Conservation (phyloP, 2,888 invertebrate species). For the Brachyptera putata region DNA sequence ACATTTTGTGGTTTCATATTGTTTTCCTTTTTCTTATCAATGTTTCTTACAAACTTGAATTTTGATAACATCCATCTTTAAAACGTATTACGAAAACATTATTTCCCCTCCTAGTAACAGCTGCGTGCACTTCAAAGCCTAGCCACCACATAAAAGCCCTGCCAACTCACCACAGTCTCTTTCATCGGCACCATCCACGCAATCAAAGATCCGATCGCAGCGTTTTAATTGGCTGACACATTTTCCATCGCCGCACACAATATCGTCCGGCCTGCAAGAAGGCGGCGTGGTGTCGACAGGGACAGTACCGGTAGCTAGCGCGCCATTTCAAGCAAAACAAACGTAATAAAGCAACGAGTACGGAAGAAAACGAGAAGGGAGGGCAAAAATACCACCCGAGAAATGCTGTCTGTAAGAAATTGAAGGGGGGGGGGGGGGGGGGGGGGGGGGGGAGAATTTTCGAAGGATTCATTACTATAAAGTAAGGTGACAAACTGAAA, state of each 20-base stretch:
- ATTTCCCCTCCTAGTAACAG: no score
- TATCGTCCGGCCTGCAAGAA: conserved; percentile 45
- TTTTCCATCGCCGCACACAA: conserved; percentile 52
- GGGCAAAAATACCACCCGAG: neutral
- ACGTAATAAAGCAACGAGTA: neutral
- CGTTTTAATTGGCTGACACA: conserved; percentile 47
- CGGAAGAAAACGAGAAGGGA: neutral
- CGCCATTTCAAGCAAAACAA: conserved; percentile 14
- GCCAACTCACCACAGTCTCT: conserved; percentile 50
- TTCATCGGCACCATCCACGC: conserved; percentile 58
- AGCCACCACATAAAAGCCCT: no score
- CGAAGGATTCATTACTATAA: no score
- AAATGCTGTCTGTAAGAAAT: neutral
- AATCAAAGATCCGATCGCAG: conserved; percentile 55
- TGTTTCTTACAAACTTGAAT: no score
- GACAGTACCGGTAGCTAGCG: neutral
- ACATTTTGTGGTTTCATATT: no score
- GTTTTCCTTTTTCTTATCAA: no score
- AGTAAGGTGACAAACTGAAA: no score
- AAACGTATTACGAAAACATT: no score
- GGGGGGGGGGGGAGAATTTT: neutral
- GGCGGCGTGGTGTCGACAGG: neutral
- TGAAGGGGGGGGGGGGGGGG: neutral
- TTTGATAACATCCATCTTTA: no score
- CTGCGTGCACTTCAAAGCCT: no score